These are phyloP conservation scores for Achatina immaculata DNA, from an alignment of 1,140 invertebrate species.

Conservation along the genomic window DNA sequence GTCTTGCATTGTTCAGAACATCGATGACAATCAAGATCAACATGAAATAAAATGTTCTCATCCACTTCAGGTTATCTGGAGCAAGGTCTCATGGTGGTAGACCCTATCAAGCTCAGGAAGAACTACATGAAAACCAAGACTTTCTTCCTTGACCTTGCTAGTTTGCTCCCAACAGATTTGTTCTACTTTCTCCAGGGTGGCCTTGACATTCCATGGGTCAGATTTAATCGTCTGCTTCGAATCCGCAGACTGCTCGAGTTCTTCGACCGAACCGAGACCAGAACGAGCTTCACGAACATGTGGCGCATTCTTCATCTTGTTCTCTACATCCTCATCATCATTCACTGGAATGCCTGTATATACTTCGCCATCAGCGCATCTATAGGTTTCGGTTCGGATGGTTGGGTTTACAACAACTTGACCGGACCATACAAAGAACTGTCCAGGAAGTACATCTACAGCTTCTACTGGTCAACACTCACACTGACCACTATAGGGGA, in stretches of 20 bases:
- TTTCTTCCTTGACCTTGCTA: constrained; percentile 81
- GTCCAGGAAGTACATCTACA: constrained; percentile 77
- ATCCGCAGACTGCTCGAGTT: constrained; percentile 87
- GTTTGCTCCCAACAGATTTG: constrained; percentile 89
- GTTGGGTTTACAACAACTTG: constrained; percentile 80
- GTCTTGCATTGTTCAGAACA: too few relatives aligned
- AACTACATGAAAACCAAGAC: constrained; percentile 82
- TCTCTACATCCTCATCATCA: constrained; percentile 91
- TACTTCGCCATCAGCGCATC: constrained; percentile 92
- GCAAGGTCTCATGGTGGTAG: constrained; percentile 90
- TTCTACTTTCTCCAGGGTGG: constrained; percentile 78
- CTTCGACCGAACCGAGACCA: constrained; percentile 93
- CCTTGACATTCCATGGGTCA: constrained; percentile 73
- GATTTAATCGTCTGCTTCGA: constrained; percentile 87
- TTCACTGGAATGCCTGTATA: constrained; percentile 97
- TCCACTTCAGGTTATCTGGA: constrained; percentile 76
- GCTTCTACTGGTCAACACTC: constrained; percentile 97
- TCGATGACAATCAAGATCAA: too few relatives aligned
- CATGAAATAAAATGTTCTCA: too few relatives aligned
- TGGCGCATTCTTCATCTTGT: constrained; percentile 76
- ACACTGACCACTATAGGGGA: constrained; percentile 93
- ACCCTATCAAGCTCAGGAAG: constrained; percentile 81
- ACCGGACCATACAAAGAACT: constrained; percentile 53
- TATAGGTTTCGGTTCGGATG: constrained; percentile 91
- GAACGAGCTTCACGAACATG: constrained; percentile 90